phyloP scores from a whole-genome alignment of 2,888 invertebrate species.

The Tortricodes alternella region DNA sequence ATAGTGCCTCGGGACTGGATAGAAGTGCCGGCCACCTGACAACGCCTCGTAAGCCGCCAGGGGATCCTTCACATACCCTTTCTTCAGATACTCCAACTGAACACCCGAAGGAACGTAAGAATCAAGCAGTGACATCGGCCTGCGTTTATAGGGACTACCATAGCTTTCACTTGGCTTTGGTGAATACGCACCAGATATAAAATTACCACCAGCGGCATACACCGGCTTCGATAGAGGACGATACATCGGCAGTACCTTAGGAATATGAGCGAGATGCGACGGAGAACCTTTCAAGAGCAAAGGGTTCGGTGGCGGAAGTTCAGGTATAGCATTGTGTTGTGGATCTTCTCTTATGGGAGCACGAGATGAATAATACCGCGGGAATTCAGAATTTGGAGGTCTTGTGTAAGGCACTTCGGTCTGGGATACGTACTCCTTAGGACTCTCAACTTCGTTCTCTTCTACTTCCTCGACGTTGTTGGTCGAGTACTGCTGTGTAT shows the following conservation, averaged over 20 bases:
- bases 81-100: slow-evolving; percentile 73
- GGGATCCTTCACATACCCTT: slow-evolving; percentile 71
- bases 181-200: slow-evolving; percentile 47
- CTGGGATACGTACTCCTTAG: slow-evolving; percentile 54
- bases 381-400: slow-evolving; percentile 46
- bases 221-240: slow-evolving; percentile 64
- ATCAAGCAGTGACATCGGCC: slow-evolving; percentile 80
- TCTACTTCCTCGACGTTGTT: slow-evolving; percentile 57
- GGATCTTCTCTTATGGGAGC: slow-evolving; percentile 59
- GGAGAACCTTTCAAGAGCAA: slow-evolving; percentile 59
- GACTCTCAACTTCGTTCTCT: slow-evolving; percentile 51
- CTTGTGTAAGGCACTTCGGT: slow-evolving; percentile 53
- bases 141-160: slow-evolving; percentile 53
- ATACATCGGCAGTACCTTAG: slow-evolving; percentile 66
- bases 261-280: slow-evolving; percentile 64
- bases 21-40: slow-evolving; percentile 57
- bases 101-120: slow-evolving; percentile 84
- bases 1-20: slow-evolving; percentile 56
- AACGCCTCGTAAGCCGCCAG: slow-evolving; percentile 68
- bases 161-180: slow-evolving; percentile 54
- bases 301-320: slow-evolving; percentile 66
- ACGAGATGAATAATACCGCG: slow-evolving; percentile 63
- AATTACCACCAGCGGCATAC: slow-evolving; percentile 52
- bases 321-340: slow-evolving; percentile 49
- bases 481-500: no score